Evolutionary conservation across 2,113 vertebrate genomes (phyloP), one percentile per base, ranked within the genome.

Genomic region (Gallinago undulata): DNA sequence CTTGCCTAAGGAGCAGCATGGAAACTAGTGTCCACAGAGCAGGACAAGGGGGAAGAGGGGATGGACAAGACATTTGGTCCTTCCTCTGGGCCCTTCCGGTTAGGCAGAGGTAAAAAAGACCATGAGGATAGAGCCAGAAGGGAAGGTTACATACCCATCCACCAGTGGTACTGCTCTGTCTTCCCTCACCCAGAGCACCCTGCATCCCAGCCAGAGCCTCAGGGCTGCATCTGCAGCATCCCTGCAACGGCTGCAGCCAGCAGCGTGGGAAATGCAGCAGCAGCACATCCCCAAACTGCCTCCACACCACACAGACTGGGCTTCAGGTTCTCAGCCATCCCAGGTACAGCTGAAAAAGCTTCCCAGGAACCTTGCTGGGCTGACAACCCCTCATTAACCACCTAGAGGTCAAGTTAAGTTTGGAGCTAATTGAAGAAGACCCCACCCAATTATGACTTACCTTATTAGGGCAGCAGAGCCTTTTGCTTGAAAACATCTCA

Each of bases 221-320:
- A 0, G 7, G 27, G 37, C 24, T 78, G 47, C 39, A 56, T 28
- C 39, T 2, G 0, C 55, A 48, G 25, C 50, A 64, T 16, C 84
- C 28, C 19, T 21, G 43, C 5, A 0, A 50, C 9, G 17, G 2
- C 4, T 22, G 33, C 30, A 19, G 67, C 60, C 55, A 8, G n/a
- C 21, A 0, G 17, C 2, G 1, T 67, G 67, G 59, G 73, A 74
- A 48, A 62, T 0, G 3, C 37, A 47, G 30, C 35, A 31, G 39
- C 62, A 45, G 70, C 35, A 18, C 64, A 11, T 25, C 35, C 70
- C 31, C 68, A 66, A 11, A 28, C 19, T 7, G 24, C 59, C 67
- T 50, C 64, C 6, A 0, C 47, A 22, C 1, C 1, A 6, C 39
- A 18, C 59, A 33, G 47, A 3, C 22, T 0, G 11, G 31, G 15